Base-by-base conservation (phyloP, 1,140 invertebrate genomes). In the Babylonia areolata region DNA sequence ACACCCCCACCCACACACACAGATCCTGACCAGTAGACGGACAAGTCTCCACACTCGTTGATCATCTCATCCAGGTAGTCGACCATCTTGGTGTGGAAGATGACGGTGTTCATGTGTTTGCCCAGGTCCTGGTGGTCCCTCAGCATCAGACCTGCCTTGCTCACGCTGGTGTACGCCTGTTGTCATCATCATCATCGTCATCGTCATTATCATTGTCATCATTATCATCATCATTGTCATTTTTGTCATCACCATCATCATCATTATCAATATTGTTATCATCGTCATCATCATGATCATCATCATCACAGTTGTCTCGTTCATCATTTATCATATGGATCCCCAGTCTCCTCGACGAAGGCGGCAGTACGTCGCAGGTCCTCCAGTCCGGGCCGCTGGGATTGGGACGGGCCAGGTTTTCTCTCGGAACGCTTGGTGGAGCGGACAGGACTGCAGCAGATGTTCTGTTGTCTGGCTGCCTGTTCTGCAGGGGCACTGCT, bases 61-160 rank as follows among this genome's bases (percentile, higher is more conserved):
- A 99, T 95, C 93, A 99, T 97, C 94, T 99, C 98, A 95, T 99
- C 98, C n/a, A 99, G 95, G 94, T 98, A 98, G 93, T 99, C 99
- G 23, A 99, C 98, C 96, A 99, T 98, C 94, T 98, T 98, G 0
- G 99, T 98, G 93, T 99, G 99, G 93, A 99, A 99, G 64, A 98
- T 96, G 91, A 99, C 97, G 20, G 97, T 98, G 93, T 99, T 99
- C 94, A 99, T 90, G 85, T 99, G 96, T 75, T 97, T 96, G 23
- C 98, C 97, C 20, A 99, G 93, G 90, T 98, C 97, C 90, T 96
- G 95, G 90, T 99, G 97, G 90, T 99, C 97, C n/a, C 96, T 95
- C 3, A 99, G 95, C 91, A 96, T 96, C 86, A 99, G 95, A 71
- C 96, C 96, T 35, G 97, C 96, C 94, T 98, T 98, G 75, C 95